These are phyloP conservation scores for Tachuris rubrigastra DNA, from an alignment of 2,113 vertebrate species.

Conservation along the genomic window DNA sequence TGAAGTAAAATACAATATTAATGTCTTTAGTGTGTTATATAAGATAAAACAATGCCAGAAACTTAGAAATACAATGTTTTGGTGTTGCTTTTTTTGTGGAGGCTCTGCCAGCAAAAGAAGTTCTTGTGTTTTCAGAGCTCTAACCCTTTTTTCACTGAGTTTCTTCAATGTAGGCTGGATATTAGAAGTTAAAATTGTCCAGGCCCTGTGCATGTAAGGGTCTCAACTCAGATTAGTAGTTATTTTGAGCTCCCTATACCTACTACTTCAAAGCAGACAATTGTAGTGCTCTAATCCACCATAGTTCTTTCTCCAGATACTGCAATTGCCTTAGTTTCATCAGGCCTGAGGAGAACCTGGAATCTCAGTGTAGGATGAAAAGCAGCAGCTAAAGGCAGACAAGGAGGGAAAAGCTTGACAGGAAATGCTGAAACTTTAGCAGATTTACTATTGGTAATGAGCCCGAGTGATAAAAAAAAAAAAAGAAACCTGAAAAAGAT, in stretches of 20 bases:
- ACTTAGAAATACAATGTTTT: not conserved
- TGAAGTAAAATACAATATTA: not conserved
- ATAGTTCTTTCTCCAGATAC: not conserved
- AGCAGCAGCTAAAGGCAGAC: not conserved
- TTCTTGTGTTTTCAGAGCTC: not conserved
- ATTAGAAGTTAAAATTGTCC: not conserved
- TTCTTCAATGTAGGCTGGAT: not conserved
- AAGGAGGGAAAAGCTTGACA: not conserved
- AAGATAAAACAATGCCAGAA: not conserved
- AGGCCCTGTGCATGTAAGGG: not conserved
- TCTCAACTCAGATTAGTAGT: not conserved
- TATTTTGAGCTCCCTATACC: not conserved
- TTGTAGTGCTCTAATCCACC: not conserved
- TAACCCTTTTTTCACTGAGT: not conserved
- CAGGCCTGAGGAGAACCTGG: not conserved
- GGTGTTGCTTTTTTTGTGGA: not conserved
- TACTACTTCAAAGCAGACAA: not conserved
- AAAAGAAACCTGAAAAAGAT: not conserved
- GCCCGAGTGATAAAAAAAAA: not conserved
- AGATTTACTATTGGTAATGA: not conserved
- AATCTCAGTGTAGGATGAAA: not conserved
- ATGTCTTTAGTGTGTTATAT: not conserved
- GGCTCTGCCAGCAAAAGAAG: not conserved
- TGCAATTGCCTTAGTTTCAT: not conserved
- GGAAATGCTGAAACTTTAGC: not conserved